Base-by-base conservation (phyloP, 1,140 invertebrate genomes). In the Nymphalis io region DNA sequence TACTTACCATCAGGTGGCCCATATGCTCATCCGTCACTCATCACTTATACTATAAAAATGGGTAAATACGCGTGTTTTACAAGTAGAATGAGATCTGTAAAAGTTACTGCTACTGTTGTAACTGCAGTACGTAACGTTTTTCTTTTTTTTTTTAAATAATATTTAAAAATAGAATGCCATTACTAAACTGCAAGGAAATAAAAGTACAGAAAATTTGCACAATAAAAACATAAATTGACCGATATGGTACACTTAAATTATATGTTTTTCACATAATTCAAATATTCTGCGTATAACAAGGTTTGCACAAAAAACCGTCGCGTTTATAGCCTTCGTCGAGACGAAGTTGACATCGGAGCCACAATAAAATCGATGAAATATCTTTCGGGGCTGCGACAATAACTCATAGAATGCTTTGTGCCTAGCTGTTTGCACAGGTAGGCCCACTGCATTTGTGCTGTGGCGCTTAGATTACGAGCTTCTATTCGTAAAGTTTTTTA, bases 341-440 rank as follows among this genome's bases (percentile, higher is more conserved):
- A 91, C 87, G 72, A 60, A 82, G 85, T 86, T 91, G 89, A 91
- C 89, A 90, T 83, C 66, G 89, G 89, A 88, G 89, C 89, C 89
- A 87, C 82, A 89, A 91, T 91, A 91, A 90, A 91, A 88, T 90
- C 86, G 83, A 90, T 91, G 89, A 91, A 87, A 88, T 91, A 91
- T 91, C 81, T 85, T 75, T 68, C 79, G 83, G 82, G 89, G 84
- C 78, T 79, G 76, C 66, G 70, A 75, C 68, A 76, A 85, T 87
- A 87, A 90, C 76, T 89, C 86, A 87, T 85, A 87, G 82, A 72
- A 75, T 75, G 74, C 81, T 83, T 86, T 86, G 84, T 88, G 79
- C 77, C 75, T 51, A 51, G 69, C 53, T 71, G 80, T 86, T 84
- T 76, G 82, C 80, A 86, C 88, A 90, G 88, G 88, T 89, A 90